phyloP scores from a whole-genome alignment of 2,888 invertebrate genomes.

The Tholera decimalis region DNA sequence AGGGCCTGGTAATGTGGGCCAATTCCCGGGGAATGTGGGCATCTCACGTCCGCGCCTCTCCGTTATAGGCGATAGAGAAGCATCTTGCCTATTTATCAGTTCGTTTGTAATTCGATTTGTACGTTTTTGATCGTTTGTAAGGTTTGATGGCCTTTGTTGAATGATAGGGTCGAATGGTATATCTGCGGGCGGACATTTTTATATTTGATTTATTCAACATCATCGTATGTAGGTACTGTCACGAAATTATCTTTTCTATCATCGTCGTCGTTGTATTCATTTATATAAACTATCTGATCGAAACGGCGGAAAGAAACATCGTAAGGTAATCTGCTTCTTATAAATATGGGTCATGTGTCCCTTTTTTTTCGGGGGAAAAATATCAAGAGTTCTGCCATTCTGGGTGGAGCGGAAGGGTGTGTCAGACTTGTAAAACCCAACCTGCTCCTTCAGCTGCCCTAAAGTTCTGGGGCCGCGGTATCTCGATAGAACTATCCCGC shows the following conservation, averaged over 20 bases:
- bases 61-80: slow-evolving; percentile 55
- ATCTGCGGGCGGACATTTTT: background rate
- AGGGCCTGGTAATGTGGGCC: slow-evolving; percentile 52
- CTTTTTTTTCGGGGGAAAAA: no score
- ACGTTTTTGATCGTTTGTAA: slow-evolving; percentile 29
- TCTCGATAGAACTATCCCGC: no score
- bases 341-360: no score
- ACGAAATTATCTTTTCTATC: no score
- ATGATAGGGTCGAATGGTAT: background rate
- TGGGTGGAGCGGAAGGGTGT: no score
- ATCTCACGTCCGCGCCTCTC: slow-evolving; percentile 49
- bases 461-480: no score
- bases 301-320: background rate
- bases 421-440: no score
- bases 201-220: background rate
- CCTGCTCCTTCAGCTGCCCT: no score
- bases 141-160: slow-evolving; percentile 12
- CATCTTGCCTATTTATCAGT: slow-evolving; percentile 56
- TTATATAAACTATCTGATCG: background rate
- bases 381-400: no score
- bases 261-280: no score
- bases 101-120: slow-evolving; percentile 58
- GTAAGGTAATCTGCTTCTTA: background rate
- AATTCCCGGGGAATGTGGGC: slow-evolving; percentile 52
- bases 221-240: no score